These are phyloP conservation scores for Charadrius vociferus DNA, from an alignment of 2,113 vertebrate species.

Conservation along the genomic window DNA sequence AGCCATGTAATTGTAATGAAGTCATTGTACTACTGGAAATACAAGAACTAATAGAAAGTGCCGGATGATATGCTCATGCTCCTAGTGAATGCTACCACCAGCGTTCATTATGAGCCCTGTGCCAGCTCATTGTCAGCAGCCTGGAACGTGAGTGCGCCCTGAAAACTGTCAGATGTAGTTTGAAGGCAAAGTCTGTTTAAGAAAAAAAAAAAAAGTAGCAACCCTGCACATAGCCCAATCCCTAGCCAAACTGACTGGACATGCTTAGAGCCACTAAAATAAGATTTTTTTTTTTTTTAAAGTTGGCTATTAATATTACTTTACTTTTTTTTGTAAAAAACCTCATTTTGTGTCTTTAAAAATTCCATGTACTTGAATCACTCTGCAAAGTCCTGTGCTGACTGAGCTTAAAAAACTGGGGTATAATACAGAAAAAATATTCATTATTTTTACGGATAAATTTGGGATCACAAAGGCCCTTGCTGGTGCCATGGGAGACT, in stretches of 20 bases:
- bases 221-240: background rate
- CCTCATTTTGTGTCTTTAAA: background rate
- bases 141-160: background rate
- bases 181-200: background rate
- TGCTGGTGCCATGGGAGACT: background rate
- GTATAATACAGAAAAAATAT: background rate
- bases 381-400: background rate
- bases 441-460: background rate
- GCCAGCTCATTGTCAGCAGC: background rate
- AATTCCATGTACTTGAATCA: background rate
- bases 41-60: background rate
- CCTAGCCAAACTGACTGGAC: background rate
- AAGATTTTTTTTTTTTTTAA: background rate
- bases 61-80: background rate
- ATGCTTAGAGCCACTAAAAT: background rate
- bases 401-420: background rate
- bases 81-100: background rate
- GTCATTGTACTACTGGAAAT: background rate
- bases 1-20: background rate
- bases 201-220: background rate
- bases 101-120: fast-evolving
- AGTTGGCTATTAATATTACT: background rate
- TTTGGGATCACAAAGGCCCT: background rate
- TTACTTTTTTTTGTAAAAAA: background rate
- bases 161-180: background rate